phyloP scores from a whole-genome alignment of 2,113 vertebrate species.

The Blennius ocellaris region DNA sequence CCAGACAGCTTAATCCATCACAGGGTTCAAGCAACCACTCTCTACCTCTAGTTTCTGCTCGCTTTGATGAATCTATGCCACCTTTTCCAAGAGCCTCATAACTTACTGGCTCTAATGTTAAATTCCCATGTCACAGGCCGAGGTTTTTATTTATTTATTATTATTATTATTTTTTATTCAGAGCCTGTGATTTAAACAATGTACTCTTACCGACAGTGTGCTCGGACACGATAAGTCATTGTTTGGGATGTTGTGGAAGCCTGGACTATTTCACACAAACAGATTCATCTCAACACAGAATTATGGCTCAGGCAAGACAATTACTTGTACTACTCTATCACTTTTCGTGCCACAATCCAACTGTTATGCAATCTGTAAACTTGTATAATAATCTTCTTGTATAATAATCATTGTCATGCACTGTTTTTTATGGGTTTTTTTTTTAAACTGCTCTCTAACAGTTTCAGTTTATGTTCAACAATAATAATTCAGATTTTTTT shows the following conservation, averaged over 20 bases:
- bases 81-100: constrained; percentile 36
- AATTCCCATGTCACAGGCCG: constrained; percentile 13
- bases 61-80: constrained; percentile 60
- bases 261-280: constrained; percentile 2
- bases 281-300: constrained; percentile 24
- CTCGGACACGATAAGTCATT: constrained; percentile 38
- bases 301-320: constrained; percentile 30
- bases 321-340: constrained; percentile 34
- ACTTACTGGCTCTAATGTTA: constrained; percentile 51
- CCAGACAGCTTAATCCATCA: constrained; percentile 72
- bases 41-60: constrained; percentile 41
- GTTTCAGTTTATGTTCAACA: not conserved
- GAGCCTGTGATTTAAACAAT: constrained; percentile 30
- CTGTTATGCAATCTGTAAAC: constrained; percentile 50
- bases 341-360: constrained; percentile 28
- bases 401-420: constrained; percentile 31
- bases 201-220: constrained; percentile 13
- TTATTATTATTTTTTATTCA: too few species aligned
- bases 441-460: not conserved
- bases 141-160: constrained; percentile 3
- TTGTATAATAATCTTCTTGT: constrained; percentile 37
- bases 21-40: constrained; percentile 50
- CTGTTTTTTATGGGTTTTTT: constrained; percentile 1
- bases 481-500: too few species aligned
- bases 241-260: constrained; percentile 13